Evolutionary conservation across 35 echinoderm and acorn worm species (phyloP).

Genomic region (Acanthaster planci): DNA sequence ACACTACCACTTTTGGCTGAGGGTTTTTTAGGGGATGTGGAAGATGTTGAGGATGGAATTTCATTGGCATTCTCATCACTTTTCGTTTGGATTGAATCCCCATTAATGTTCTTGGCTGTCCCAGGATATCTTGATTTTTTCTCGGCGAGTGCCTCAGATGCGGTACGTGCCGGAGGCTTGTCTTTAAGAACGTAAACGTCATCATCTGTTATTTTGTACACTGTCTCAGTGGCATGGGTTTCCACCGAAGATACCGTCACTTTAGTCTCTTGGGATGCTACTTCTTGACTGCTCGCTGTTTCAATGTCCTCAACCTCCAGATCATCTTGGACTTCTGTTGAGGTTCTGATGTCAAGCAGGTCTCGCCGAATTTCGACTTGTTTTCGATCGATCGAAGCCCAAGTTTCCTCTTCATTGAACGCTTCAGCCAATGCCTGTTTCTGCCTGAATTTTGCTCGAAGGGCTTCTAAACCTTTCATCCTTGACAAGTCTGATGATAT

Average conservation of each 20-base stretch:
- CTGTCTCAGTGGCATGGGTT: neutral
- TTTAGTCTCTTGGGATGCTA: neutral
- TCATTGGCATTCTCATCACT: conserved; percentile 32
- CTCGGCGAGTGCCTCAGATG: neutral
- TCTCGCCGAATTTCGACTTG: conserved; percentile 59
- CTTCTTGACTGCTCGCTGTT: neutral
- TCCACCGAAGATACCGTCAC: neutral
- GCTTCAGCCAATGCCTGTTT: neutral
- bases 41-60: neutral
- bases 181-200: conserved; percentile 41
- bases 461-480: conserved; percentile 4
- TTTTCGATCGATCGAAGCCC: conserved; percentile 67
- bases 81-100: neutral
- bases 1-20: neutral
- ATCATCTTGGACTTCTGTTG: neutral
- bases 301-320: neutral
- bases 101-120: neutral
- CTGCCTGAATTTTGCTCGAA: neutral
- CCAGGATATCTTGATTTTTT: neutral
- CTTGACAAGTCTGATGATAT: neutral
- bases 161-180: neutral
- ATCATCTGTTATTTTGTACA: conserved; percentile 37
- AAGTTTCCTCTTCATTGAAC: conserved; percentile 62
- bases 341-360: conserved; percentile 65
- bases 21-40: neutral